Evolutionary conservation across 92 coral and sea anemone genomes (phyloP), one percentile per base, ranked within the genome.

Genomic region (Palythoa grandis): DNA sequence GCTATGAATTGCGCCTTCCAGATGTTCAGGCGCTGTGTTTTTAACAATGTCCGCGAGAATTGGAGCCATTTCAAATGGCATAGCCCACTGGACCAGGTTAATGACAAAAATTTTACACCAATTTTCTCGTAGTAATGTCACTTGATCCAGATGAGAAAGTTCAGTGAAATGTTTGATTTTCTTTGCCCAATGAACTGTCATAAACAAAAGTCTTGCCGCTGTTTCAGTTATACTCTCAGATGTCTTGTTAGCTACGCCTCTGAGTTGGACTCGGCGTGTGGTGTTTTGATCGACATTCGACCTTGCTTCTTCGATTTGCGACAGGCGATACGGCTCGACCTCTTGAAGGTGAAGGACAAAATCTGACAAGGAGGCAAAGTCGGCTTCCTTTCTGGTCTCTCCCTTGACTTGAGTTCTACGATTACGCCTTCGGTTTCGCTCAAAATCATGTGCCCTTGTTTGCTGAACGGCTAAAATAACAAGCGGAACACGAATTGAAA

Each of bases 181-280:
- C 84, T 95, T 97, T 19, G 99, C 99, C 99, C 99, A 97, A 86
- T 97, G 98, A 4, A 92, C 93, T 3, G 97, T 95, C 99, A 95
- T 97, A 73, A 97, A 97, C 53, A 97, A 56, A 79, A 93, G 84
- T 13, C 99, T 91, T 12, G 99, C 96, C 38, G 99, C 99, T 53
- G 88, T 93, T 72, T 97, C 99, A 22, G 94, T 90, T 39, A 88
- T 89, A 73, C 87, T 91, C 57, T 95, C 98, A 15, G 88, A 17
- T 20, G 88, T 87, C 54, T 77, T 86, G 22, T 72, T 87, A 15
- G 58, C 89, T 40, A 54, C 84, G 50, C 72, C 79, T 77, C 67
- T 86, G 83, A 63, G n/a, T 11, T n/a, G 77, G 66, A 65, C 82
- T 48, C 80, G 52, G 63, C 22, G 70, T 50, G 89, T 50, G 88